A percentile compares a stretch with the other conserved stretches of the same genome.
These are phyloP conservation scores for Pseudochaenichthys georgianus DNA, from an alignment of 2,797 vertebrate genomes.

Conservation along the genomic window DNA sequence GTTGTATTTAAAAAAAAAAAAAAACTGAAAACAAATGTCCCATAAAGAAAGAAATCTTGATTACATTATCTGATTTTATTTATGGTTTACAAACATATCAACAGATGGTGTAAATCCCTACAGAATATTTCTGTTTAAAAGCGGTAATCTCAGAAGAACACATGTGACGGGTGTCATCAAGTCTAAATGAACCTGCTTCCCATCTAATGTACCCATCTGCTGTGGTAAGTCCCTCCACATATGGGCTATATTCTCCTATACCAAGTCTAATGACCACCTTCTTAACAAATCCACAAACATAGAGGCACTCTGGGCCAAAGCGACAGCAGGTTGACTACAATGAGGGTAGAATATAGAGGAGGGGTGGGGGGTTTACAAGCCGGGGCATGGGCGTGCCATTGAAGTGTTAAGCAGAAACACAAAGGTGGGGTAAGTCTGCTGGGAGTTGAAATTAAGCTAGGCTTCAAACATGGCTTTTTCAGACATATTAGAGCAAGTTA, in stretches of 20 bases:
- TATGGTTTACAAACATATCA: conserved; percentile 2
- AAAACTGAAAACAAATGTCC: too few relatives aligned
- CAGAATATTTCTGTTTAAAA: not conserved
- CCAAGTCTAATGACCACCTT: conserved; percentile 83
- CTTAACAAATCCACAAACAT: conserved; percentile 74
- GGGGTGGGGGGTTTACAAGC: conserved; percentile 21
- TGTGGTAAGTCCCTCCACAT: conserved; percentile 67
- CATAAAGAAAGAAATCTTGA: not conserved
- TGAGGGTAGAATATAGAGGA: conserved; percentile 25
- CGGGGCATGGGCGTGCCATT: conserved; percentile 48
- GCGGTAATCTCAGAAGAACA: conserved; percentile 29
- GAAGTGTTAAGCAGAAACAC: conserved; percentile 64
- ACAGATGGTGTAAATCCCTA: not conserved
- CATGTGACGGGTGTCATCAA: conserved; percentile 37
- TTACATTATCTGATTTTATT: not conserved
- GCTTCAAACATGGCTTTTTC: conserved; percentile 14
- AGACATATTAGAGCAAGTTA: not conserved
- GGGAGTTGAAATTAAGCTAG: conserved; percentile 37
- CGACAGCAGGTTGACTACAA: conserved; percentile 69
- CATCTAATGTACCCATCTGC: conserved; percentile 80
- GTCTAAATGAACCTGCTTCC: conserved; percentile 64
- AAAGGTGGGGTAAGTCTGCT: conserved; percentile 48
- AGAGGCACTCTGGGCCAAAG: conserved; percentile 43
- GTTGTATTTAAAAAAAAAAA: too few relatives aligned
- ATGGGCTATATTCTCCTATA: conserved; percentile 78